These are phyloP conservation scores for Melitaea cinxia DNA, from an alignment of 1,140 invertebrate species.

Conservation along the genomic window DNA sequence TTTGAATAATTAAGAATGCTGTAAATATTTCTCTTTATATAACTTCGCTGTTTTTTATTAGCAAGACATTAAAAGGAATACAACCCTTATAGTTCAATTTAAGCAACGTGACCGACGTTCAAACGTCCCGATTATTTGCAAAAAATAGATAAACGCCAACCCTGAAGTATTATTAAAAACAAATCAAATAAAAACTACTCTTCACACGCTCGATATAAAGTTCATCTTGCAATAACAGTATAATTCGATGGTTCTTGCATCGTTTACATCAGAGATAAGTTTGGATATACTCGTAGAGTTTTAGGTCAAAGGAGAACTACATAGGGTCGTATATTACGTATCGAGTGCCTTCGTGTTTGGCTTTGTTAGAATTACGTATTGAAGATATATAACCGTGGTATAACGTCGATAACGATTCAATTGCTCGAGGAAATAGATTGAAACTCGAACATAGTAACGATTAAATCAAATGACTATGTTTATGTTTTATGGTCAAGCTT, in stretches of 20 bases:
- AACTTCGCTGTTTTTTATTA: no score
- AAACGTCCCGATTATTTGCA: not conserved
- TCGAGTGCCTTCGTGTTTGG: slow-evolving; percentile 45
- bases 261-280: slow-evolving; percentile 68
- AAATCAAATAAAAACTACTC: slow-evolving; percentile 25
- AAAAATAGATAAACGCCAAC: not conserved
- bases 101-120: not conserved
- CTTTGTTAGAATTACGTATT: slow-evolving; percentile 50
- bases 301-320: slow-evolving; percentile 66
- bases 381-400: slow-evolving; percentile 30
- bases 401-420: slow-evolving; percentile 26
- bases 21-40: no score
- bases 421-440: slow-evolving; percentile 7
- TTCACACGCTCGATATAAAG: slow-evolving; percentile 24
- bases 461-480: not conserved
- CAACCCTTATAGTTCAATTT: not conserved
- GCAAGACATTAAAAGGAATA: no score
- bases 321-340: slow-evolving; percentile 54
- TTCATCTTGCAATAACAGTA: slow-evolving; percentile 29
- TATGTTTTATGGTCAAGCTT: no score
- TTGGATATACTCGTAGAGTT: slow-evolving; percentile 65
- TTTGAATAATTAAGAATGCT: no score
- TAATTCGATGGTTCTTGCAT: slow-evolving; percentile 38
- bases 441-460: slow-evolving; percentile 4
- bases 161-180: not conserved